phyloP scores from a whole-genome alignment of 1,140 invertebrate species.

The Dinoponera quadriceps region DNA sequence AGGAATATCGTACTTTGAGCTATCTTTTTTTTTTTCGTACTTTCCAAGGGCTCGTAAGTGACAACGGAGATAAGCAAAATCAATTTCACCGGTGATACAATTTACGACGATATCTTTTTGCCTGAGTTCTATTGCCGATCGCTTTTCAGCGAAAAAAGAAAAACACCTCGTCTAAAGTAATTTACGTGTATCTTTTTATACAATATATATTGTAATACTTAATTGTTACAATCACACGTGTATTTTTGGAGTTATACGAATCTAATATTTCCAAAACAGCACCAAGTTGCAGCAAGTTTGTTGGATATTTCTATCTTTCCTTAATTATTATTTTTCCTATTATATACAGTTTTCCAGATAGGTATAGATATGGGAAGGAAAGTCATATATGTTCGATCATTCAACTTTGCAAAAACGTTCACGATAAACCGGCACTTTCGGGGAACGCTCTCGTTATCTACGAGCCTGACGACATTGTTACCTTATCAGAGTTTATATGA shows the following conservation, averaged over 20 bases:
- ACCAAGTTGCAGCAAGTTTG: background rate
- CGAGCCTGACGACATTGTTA: background rate
- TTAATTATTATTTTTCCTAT: too few relatives aligned
- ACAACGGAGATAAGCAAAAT: slow-evolving; percentile 34
- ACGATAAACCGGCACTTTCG: background rate
- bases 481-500: slow-evolving; percentile 23
- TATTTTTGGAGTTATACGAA: too few relatives aligned
- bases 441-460: background rate
- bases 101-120: too few relatives aligned
- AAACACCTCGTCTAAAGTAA: too few relatives aligned
- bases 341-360: too few relatives aligned
- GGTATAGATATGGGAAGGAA: background rate
- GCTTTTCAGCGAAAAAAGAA: too few relatives aligned
- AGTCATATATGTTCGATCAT: background rate
- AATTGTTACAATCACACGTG: background rate
- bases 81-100: background rate
- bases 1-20: too few relatives aligned
- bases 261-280: too few relatives aligned
- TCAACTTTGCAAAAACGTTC: background rate
- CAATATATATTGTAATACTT: background rate
- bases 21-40: slow-evolving; percentile 44
- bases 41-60: background rate
- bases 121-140: too few relatives aligned
- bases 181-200: background rate
- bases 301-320: background rate